Conservation (phyloP, 2,113 vertebrate species). For the Brachionichthys hirsutus region DNA sequence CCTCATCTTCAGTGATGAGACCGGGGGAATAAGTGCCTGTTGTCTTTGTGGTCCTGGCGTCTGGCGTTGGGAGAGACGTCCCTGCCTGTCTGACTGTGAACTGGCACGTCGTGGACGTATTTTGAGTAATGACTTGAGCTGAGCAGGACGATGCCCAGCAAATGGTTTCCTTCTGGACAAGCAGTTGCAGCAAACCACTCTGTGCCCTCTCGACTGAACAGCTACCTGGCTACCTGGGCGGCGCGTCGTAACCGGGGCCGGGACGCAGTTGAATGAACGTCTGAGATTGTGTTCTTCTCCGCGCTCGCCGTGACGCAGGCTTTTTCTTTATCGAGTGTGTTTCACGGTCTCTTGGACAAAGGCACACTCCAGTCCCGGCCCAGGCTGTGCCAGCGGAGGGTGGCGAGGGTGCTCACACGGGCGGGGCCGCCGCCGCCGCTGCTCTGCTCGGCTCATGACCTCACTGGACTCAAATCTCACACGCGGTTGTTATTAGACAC, state of each 20-base stretch:
- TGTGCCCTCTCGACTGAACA: conserved; percentile 10
- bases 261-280: conserved; percentile 23
- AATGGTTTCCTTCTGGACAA: conserved; percentile 41
- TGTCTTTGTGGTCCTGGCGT: background rate
- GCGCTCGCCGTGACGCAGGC: conserved; percentile 32
- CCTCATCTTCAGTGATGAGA: conserved; percentile 5
- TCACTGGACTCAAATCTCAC: conserved; percentile 25
- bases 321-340: conserved; percentile 49
- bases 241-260: background rate
- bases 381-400: conserved; percentile 47
- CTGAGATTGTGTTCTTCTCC: conserved; percentile 25
- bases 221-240: conserved; percentile 22
- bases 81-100: too few relatives aligned
- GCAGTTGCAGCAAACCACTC: conserved; percentile 17
- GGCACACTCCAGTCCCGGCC: conserved; percentile 40
- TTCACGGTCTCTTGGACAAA: conserved; percentile 55
- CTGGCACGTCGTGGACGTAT: conserved; percentile 3
- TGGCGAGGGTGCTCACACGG: conserved; percentile 33
- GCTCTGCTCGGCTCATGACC: conserved; percentile 42
- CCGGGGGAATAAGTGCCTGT: too few relatives aligned
- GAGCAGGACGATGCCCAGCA: conserved; percentile 46
- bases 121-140: conserved; percentile 41
- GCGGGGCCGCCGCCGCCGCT: conserved; percentile 36
- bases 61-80: background rate
- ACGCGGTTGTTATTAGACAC: conserved; percentile 41